A percentile compares a stretch with the other conserved stretches of the same genome.
These are phyloP conservation scores for Coilia nasus DNA, from an alignment of 2,797 vertebrate genomes.

Conservation along the genomic window DNA sequence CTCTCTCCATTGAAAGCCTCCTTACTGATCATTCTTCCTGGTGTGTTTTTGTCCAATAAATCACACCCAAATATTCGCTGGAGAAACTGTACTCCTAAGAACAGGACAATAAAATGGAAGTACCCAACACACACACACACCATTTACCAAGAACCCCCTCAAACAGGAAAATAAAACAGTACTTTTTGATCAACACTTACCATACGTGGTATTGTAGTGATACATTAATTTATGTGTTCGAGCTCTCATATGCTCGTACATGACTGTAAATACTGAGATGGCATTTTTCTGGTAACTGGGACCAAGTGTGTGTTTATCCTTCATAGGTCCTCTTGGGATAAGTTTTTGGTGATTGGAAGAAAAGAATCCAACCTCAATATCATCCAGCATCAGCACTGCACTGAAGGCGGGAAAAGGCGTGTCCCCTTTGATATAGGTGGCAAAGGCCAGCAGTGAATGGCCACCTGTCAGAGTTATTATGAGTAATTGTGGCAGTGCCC, in stretches of 20 bases:
- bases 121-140: not conserved
- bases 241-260: no score
- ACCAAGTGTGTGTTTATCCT: no score
- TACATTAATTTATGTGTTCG: no score
- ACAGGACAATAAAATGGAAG: not conserved
- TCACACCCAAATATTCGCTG: not conserved
- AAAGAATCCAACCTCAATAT: not conserved
- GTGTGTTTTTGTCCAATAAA: not conserved
- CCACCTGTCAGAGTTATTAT: not conserved
- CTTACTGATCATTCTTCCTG: not conserved
- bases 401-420: not conserved
- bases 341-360: no score
- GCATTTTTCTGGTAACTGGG: no score
- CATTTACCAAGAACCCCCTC: not conserved
- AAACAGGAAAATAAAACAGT: no score
- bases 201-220: no score
- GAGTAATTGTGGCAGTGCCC: no score
- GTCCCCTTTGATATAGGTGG: not conserved
- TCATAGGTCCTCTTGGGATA: no score
- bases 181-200: no score
- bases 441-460: not conserved
- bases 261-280: no score
- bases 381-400: not conserved
- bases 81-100: not conserved
- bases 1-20: not conserved